These are phyloP conservation scores for Zaprionus lachaisei DNA, from an alignment of 1,140 invertebrate genomes.

Conservation along the genomic window DNA sequence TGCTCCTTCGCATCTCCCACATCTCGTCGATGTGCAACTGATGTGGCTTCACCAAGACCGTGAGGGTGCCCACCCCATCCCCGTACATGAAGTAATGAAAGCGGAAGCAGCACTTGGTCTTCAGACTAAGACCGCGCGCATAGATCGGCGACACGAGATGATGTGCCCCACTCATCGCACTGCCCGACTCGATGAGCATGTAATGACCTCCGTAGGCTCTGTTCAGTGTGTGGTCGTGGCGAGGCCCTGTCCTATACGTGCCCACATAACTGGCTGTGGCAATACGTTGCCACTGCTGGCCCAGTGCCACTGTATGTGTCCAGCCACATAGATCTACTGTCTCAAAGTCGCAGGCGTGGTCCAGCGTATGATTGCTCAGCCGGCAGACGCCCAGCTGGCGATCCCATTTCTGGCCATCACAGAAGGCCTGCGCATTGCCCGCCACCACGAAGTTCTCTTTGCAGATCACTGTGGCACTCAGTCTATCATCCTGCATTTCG, in stretches of 20 bases:
- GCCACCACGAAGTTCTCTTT: constrained; percentile 59
- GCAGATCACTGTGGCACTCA: constrained; percentile 49
- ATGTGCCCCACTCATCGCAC: constrained; percentile 8
- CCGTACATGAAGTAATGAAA: constrained; percentile 82
- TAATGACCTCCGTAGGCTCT: constrained; percentile 65
- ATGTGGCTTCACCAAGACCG: constrained; percentile 67
- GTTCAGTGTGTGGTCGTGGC: constrained; percentile 73
- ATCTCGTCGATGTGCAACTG: constrained; percentile 44
- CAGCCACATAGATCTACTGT: constrained; percentile 73
- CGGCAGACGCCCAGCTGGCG: constrained; percentile 65
- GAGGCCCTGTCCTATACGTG: constrained; percentile 66
- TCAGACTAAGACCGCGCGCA: constrained; percentile 52
- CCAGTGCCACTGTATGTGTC: constrained; percentile 13
- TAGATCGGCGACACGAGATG: constrained; percentile 73
- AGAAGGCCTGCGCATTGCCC: constrained; percentile 56
- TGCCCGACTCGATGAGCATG: constrained; percentile 71
- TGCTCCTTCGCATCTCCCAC: constrained; percentile 27
- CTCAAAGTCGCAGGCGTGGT: constrained; percentile 76
- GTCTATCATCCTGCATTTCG: background rate
- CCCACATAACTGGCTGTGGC: constrained; percentile 42
- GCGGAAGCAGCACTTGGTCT: constrained; percentile 74
- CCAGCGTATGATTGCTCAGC: constrained; percentile 42
- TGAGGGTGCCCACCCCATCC: constrained; percentile 60
- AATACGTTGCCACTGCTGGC: constrained; percentile 58
- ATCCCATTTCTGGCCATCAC: constrained; percentile 73